Conservation (phyloP, 2,113 vertebrate species). For the Furnarius figulus region DNA sequence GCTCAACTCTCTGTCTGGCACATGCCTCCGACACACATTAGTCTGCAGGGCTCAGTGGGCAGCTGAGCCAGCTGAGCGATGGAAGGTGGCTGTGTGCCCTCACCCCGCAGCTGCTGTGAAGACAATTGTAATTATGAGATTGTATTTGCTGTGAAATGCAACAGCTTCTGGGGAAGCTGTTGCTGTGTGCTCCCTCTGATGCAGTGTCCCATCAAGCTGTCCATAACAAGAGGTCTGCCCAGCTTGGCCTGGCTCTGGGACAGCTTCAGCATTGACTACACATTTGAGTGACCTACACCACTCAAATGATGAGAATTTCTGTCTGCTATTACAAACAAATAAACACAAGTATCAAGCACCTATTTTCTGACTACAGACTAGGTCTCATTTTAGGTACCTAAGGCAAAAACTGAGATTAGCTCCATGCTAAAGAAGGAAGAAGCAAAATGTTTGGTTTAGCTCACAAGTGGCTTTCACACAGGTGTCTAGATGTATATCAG, state of each 20-base stretch:
- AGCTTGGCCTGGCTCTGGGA: background rate
- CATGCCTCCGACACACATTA: background rate
- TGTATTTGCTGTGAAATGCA: background rate
- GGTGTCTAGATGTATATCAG: background rate
- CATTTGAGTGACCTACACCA: background rate
- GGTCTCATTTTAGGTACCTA: background rate
- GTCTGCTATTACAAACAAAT: background rate
- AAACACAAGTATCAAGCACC: background rate
- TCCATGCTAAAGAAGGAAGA: background rate
- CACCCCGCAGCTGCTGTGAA: background rate
- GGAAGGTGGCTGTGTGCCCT: background rate
- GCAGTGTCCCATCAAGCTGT: background rate
- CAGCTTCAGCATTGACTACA: background rate
- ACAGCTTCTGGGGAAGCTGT: background rate
- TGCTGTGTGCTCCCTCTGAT: background rate
- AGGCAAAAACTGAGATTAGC: background rate
- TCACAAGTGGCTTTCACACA: background rate
- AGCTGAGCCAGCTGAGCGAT: fast-evolving
- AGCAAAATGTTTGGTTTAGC: background rate
- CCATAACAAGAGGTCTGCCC: background rate
- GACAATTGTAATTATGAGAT: background rate
- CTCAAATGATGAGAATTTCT: background rate
- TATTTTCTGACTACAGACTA: background rate
- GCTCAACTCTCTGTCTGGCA: background rate
- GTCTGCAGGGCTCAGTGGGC: background rate